Percentiles rank a stretch among this genome's conserved stretches.
These are phyloP conservation scores for Pogonus chalceus DNA, from an alignment of 1,140 invertebrate species.

Conservation along the genomic window DNA sequence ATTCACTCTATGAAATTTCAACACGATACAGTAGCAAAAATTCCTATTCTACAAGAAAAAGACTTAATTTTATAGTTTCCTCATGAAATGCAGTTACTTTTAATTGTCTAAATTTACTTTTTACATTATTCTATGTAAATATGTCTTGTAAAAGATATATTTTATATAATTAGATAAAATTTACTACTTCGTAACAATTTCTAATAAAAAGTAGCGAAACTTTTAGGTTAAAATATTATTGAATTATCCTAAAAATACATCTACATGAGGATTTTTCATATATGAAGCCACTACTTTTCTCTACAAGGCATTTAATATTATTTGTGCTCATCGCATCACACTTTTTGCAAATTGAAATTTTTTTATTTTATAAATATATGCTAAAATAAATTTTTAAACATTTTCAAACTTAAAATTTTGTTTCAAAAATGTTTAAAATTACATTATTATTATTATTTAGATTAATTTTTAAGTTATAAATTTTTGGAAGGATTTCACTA, in stretches of 20 bases:
- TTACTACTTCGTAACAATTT: too few species aligned
- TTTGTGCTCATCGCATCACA: not conserved
- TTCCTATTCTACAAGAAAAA: not conserved
- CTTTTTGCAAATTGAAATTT: not conserved
- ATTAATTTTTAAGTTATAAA: not conserved
- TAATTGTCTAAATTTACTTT: not conserved
- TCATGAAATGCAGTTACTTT: not conserved
- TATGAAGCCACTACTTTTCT: not conserved
- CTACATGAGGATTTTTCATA: not conserved
- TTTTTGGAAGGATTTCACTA: not conserved
- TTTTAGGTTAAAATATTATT: too few species aligned
- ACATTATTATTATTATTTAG: too few species aligned
- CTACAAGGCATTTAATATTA: conserved; percentile 5
- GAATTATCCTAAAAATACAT: too few species aligned
- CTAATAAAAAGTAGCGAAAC: too few species aligned
- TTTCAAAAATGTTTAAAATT: too few species aligned
- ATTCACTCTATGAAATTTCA: not conserved
- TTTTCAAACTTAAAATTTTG: too few species aligned
- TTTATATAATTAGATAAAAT: too few species aligned
- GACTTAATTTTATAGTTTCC: not conserved
- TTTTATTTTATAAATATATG: not conserved
- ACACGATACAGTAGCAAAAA: not conserved
- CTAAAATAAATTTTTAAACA: not conserved
- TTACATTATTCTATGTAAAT: too few species aligned
- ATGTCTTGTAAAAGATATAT: too few species aligned